Evolutionary conservation across 2,113 vertebrate genomes (phyloP).

Genomic region (Oncorhynchus nerka): DNA sequence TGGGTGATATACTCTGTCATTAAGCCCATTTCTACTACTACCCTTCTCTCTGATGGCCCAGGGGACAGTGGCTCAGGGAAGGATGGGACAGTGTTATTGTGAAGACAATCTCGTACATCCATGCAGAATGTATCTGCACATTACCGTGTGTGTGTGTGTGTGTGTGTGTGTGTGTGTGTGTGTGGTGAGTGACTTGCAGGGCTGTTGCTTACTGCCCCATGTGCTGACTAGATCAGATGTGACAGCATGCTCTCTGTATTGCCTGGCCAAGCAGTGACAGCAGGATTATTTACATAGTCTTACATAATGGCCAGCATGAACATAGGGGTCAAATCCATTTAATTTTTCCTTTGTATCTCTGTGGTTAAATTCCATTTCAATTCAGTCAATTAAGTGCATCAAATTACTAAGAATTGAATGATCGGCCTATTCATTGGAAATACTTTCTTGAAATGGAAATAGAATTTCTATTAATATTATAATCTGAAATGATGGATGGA

Average conservation of each 20-base stretch:
- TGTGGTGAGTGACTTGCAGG: slow-evolving; percentile 36
- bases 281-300: too few species aligned
- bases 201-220: slow-evolving; percentile 24
- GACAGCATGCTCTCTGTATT: slow-evolving; percentile 40
- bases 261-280: slow-evolving; percentile 22
- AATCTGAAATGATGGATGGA: too few species aligned
- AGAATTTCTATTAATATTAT: too few species aligned
- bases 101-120: slow-evolving; percentile 19
- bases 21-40: neutral
- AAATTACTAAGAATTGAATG: too few species aligned
- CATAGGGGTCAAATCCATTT: too few species aligned
- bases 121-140: slow-evolving; percentile 7
- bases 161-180: neutral
- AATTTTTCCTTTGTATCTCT: too few species aligned
- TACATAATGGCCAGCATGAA: too few species aligned
- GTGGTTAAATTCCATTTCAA: too few species aligned
- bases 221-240: slow-evolving; percentile 39
- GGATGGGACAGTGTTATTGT: slow-evolving; percentile 7
- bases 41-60: neutral
- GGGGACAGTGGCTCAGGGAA: neutral
- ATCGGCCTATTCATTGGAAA: too few species aligned
- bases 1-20: neutral
- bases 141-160: neutral
- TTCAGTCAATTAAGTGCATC: too few species aligned
- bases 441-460: too few species aligned